These are phyloP conservation scores for Neomicropteryx cornuta DNA, from an alignment of 1,140 invertebrate genomes.

Conservation along the genomic window DNA sequence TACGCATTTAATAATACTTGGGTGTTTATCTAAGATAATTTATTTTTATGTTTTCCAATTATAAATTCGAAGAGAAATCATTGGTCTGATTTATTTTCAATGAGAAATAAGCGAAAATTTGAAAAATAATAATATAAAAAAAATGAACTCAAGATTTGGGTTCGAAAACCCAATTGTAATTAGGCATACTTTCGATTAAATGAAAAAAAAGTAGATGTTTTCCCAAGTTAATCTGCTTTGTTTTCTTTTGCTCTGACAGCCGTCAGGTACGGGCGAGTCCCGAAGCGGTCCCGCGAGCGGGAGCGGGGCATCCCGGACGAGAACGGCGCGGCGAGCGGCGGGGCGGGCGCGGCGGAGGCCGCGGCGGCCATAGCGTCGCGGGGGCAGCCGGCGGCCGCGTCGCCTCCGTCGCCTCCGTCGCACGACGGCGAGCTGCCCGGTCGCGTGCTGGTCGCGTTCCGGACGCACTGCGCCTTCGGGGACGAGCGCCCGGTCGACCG, in stretches of 20 bases:
- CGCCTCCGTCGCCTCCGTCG: constrained; percentile 35
- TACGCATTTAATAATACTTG: too few species aligned
- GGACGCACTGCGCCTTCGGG: constrained; percentile 79
- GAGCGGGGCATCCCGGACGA: constrained; percentile 28
- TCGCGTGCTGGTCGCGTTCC: constrained; percentile 82
- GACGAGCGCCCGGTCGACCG: constrained; percentile 74
- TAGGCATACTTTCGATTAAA: too few species aligned
- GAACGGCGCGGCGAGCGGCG: constrained; percentile 10
- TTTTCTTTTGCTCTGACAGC: constrained; percentile 48
- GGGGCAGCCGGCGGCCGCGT: constrained; percentile 14
- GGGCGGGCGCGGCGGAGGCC: constrained; percentile 22
- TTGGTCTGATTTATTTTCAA: too few species aligned
- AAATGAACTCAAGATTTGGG: too few species aligned
- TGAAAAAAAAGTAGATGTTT: too few species aligned
- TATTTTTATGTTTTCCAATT: too few species aligned
- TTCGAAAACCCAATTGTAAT: too few species aligned
- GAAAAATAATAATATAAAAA: too few species aligned
- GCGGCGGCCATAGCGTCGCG: constrained; percentile 15
- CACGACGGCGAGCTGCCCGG: constrained; percentile 64
- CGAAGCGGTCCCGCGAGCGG: constrained; percentile 81
- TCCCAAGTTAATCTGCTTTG: constrained; percentile 11
- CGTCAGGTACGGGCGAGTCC: constrained; percentile 90
- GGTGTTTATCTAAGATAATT: too few species aligned
- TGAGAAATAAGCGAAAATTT: too few species aligned
- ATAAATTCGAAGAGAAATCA: too few species aligned